phyloP scores from a whole-genome alignment of 37 sponge, comb jelly and placozoan species.

The Axinella damicornis region DNA sequence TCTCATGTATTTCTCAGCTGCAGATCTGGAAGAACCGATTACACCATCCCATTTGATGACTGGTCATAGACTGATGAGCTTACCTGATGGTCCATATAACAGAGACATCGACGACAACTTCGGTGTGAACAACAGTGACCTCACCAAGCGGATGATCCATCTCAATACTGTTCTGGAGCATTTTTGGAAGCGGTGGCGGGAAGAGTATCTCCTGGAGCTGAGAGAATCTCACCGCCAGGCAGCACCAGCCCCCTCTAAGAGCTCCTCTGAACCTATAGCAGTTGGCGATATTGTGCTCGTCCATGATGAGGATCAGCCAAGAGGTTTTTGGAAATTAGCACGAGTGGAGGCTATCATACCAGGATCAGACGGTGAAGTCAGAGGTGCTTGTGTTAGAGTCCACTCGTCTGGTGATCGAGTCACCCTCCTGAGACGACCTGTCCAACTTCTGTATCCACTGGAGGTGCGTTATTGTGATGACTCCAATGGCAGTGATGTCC shows the following conservation, averaged over 20 bases:
- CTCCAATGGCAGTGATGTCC: too few relatives aligned
- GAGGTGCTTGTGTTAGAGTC: too few relatives aligned
- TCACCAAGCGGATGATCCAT: slow-evolving; percentile 20
- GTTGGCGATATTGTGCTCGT: slow-evolving; percentile 39
- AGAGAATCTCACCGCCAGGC: slow-evolving; percentile 10
- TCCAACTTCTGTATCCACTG: neutral
- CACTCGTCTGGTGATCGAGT: too few relatives aligned
- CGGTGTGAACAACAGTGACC: neutral
- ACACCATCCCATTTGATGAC: slow-evolving; percentile 38
- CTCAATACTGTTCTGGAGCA: slow-evolving; percentile 18
- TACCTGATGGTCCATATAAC: slow-evolving; percentile 1
- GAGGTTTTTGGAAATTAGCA: slow-evolving; percentile 48
- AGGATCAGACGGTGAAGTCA: too few relatives aligned
- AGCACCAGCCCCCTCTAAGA: neutral
- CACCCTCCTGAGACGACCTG: too few relatives aligned
- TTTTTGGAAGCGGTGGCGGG: slow-evolving; percentile 47
- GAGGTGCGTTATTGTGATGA: slow-evolving; percentile 26
- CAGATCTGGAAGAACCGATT: slow-evolving; percentile 24
- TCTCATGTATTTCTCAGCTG: slow-evolving; percentile 17
- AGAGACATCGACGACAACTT: slow-evolving; percentile 33
- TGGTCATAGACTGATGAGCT: slow-evolving; percentile 16
- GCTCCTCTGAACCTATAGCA: too few relatives aligned
- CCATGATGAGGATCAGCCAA: slow-evolving; percentile 31
- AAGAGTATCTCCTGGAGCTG: slow-evolving; percentile 31
- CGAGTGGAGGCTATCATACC: slow-evolving; percentile 9